Base-by-base conservation (phyloP, 2,888 invertebrate genomes). In the Tipula lateralis region DNA sequence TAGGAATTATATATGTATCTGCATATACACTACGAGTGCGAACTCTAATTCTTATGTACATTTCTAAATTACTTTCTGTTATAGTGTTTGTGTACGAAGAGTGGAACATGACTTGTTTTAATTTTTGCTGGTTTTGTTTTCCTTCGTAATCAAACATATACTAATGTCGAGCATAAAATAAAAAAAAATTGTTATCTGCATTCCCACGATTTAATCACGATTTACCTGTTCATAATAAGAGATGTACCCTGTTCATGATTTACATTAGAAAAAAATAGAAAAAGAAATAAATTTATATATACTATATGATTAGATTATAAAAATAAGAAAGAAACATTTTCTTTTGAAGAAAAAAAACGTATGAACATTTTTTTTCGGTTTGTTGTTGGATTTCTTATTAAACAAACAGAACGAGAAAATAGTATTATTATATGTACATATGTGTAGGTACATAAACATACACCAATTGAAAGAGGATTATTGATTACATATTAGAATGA, bases 131-230 rank as follows among this genome's bases (percentile, higher is more conserved):
- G n/a, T n/a, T n/a, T n/a, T n/a, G n/a, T n/a, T n/a, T n/a, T n/a
- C n/a, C n/a, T n/a, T n/a, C n/a, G n/a, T n/a, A n/a, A n/a, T n/a
- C n/a, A n/a, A 4, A 12, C n/a, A 6, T 44, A 44, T 16, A 50
- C 44, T 24, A 66, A 9, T 66, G 7, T 44, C n/a, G 16, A n/a
- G n/a, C n/a, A n/a, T 44, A 44, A n/a, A 44, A 36, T 36, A 9
- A 44, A 66, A 66, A 66, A 5, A 66, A 66, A 66, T 24, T 66
- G 19, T 24, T 66, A 66, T 66, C 66, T 66, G 24, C 24, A 24
- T 66, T 66, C 66, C 66, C 66, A 66, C 66, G 66, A 66, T 66
- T 66, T 9, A 66, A 66, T 66, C 66, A 66, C 66, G 66, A 66
- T 66, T 66, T 66, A 66, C 66, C 66, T 66, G 66, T 66, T 66